Evolutionary conservation across 2,113 vertebrate species (phyloP), one percentile per base, ranked within the genome.

Genomic region (Pseudorectes ferrugineus): DNA sequence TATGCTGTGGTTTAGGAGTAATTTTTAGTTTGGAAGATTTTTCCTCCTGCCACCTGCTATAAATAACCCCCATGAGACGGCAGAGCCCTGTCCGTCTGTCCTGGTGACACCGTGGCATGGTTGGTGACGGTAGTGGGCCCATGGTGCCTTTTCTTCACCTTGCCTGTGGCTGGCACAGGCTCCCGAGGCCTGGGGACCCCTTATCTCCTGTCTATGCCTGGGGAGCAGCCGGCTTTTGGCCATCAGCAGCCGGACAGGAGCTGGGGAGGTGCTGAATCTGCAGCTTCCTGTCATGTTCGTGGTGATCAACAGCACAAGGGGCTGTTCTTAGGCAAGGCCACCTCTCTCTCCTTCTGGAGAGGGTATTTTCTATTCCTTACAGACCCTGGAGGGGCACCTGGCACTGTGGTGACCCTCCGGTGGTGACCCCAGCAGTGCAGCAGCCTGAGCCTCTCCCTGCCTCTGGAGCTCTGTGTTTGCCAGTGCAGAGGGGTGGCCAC

Each of bases 21-120:
- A 91, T 92, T 96, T 97, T 97, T 88, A 95, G 96, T 82, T 95
- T 85, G 89, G 87, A 77, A 85, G 89, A 72, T 80, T 58, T 67
- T 86, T 92, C 71, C 95, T 95, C 42, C 84, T 96, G 89, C 84
- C 94, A 93, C 59, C 40, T 4, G 3, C 89, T 90, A 71, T 92
- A 88, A 95, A 95, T 84, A 92, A 72, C 55, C 57, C 46, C 55
- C 2, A 0, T 14, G 78, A 33, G 9, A 29, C 36, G 52, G 55
- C 1, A 1, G 35, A 77, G 51, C 35, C 33, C 36, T 0, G 2
- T 77, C 78, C 0, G 0, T 36, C 62, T 24, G 52, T 58, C 78
- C 25, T 35, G 82, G 45, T 5, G 82, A 45, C 48, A 61, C 78
- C 6, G 0, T 0, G 7, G 23, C 31, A 10, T 0, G 6, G 40